These are phyloP conservation scores for Aphidoletes aphidimyza DNA, from an alignment of 2,888 invertebrate species.

Conservation along the genomic window DNA sequence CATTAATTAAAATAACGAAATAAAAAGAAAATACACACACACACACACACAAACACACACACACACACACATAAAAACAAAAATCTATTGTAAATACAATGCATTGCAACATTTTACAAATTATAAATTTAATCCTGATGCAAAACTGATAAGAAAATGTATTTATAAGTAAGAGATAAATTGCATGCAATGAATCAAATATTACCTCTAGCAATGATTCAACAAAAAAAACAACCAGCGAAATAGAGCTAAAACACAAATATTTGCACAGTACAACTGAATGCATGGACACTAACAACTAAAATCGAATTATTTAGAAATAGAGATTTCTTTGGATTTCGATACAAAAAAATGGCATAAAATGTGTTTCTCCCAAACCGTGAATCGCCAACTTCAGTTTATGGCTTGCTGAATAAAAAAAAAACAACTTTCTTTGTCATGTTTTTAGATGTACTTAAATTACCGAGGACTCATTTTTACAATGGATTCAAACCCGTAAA, in stretches of 20 bases:
- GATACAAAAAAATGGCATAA: too few relatives aligned
- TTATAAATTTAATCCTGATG: not conserved
- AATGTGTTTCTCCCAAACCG: not conserved
- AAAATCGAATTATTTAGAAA: not conserved
- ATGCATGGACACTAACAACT: too few relatives aligned
- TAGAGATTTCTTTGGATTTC: too few relatives aligned
- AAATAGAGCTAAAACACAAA: not conserved
- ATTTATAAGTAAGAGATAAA: conserved; percentile 1
- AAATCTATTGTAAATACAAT: conserved; percentile 17
- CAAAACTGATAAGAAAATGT: not conserved
- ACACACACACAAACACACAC: too few relatives aligned
- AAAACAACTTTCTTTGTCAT: not conserved
- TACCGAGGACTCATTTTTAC: not conserved
- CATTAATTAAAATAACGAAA: conserved; percentile 38
- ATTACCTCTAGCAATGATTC: conserved; percentile 10
- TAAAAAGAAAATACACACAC: too few relatives aligned
- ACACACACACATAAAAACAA: conserved; percentile 16
- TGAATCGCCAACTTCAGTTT: not conserved
- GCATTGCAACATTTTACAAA: conserved; percentile 28
- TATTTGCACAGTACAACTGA: not conserved
- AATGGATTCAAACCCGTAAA: not conserved
- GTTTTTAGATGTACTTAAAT: not conserved
- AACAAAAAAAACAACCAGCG: not conserved
- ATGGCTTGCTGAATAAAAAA: not conserved
- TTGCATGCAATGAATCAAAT: conserved; percentile 38